These are phyloP conservation scores for Aelia acuminata DNA, from an alignment of 2,888 invertebrate genomes.

Conservation along the genomic window DNA sequence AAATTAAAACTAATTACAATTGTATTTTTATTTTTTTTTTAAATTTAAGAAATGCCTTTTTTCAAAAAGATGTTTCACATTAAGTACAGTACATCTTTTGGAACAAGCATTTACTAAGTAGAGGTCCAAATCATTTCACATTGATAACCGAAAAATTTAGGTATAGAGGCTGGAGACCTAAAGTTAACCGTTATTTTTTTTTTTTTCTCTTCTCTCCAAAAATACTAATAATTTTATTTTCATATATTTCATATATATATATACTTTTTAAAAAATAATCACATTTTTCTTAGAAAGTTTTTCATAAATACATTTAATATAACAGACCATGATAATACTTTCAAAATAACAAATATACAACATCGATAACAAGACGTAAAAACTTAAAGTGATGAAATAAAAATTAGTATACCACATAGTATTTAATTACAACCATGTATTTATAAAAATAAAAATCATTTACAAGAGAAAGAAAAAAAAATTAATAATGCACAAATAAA, in stretches of 20 bases:
- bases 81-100: conserved; percentile 2
- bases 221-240: conserved; percentile 40
- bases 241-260: conserved; percentile 42
- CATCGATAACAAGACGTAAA: conserved; percentile 46
- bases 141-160: neutral
- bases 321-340: conserved; percentile 49
- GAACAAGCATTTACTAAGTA: conserved; percentile 53
- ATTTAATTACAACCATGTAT: conserved; percentile 37
- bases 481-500: conserved; percentile 55
- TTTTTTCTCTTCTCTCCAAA: neutral
- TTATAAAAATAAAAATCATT: conserved; percentile 55
- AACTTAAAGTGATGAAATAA: conserved; percentile 36
- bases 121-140: conserved; percentile 55
- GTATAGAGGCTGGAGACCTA: neutral
- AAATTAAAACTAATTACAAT: conserved; percentile 46
- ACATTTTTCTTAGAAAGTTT: conserved; percentile 13
- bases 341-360: conserved; percentile 51
- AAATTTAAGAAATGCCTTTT: conserved; percentile 11
- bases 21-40: neutral
- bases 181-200: neutral
- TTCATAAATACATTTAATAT: conserved; percentile 41
- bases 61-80: neutral
- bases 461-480: conserved; percentile 18
- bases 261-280: conserved; percentile 47
- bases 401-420: conserved; percentile 37